Conservation (phyloP, 2,113 vertebrate species). For the Forbesichthys agassizii region DNA sequence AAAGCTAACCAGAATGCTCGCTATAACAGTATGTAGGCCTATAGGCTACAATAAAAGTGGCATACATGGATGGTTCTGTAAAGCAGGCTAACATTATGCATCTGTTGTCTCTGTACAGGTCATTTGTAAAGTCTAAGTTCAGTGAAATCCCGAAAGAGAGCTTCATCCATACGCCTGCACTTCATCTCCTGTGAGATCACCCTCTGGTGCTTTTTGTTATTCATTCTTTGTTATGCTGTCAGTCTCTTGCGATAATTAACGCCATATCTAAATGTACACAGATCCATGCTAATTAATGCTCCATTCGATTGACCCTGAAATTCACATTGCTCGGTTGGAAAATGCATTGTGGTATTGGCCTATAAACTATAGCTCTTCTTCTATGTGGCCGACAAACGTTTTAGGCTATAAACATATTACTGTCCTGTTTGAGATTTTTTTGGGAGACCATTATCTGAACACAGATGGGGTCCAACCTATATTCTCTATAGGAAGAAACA, state of each 20-base stretch:
- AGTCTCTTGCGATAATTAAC: constrained; percentile 48
- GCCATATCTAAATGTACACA: constrained; percentile 50
- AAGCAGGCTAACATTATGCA: constrained; percentile 4
- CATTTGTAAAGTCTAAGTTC: constrained; percentile 77
- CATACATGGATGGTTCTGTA: not conserved
- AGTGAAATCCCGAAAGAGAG: constrained; percentile 77
- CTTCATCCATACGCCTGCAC: constrained; percentile 93
- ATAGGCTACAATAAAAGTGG: not conserved
- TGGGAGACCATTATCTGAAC: not conserved
- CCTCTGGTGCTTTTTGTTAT: constrained; percentile 50
- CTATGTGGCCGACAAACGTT: too few relatives aligned
- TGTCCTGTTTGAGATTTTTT: not conserved
- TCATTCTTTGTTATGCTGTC: constrained; percentile 49
- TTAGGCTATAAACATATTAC: not conserved
- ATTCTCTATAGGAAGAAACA: constrained; percentile 16
- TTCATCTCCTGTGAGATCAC: constrained; percentile 95
- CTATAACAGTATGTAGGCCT: not conserved
- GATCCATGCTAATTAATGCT: not conserved
- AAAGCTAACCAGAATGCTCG: not conserved
- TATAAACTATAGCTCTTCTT: not conserved
- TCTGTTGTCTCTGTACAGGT: constrained; percentile 75
- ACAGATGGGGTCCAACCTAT: constrained; percentile 1
- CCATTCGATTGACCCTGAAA: not conserved
- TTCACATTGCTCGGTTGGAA: not conserved
- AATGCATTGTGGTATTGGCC: not conserved